phyloP scores from a whole-genome alignment of 2,888 invertebrate genomes.

The Hypselothyrea guttata region DNA sequence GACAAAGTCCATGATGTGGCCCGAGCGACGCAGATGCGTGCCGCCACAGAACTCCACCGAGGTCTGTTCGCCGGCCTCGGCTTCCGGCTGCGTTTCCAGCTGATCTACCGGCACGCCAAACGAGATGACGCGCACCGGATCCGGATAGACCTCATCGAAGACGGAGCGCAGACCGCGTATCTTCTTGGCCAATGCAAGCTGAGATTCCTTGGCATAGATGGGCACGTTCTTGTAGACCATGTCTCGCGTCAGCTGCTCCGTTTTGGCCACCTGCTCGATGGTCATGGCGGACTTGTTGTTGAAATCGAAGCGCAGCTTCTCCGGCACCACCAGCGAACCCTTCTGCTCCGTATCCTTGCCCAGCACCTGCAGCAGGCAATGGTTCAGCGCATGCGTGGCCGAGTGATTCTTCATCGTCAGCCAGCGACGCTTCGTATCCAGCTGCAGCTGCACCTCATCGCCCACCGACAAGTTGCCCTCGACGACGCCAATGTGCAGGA shows the following conservation, averaged over 20 bases:
- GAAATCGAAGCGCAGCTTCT: conserved; percentile 98
- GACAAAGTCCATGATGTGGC: conserved; percentile 97
- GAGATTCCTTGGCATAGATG: conserved; percentile 94
- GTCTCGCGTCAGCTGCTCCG: conserved; percentile 90
- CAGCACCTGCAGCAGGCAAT: conserved; percentile 93
- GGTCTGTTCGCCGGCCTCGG: conserved; percentile 89
- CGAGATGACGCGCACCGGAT: conserved; percentile 96
- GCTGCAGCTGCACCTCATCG: conserved; percentile 90
- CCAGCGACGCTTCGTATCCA: conserved; percentile 93
- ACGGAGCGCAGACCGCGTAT: conserved; percentile 97
- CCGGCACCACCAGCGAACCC: conserved; percentile 98
- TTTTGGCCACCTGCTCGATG: conserved; percentile 91
- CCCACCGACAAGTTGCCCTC: conserved; percentile 93
- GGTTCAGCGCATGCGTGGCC: conserved; percentile 98
- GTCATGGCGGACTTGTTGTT: conserved; percentile 96
- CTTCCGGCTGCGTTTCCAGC: conserved; percentile 92
- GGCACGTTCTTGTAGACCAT: conserved; percentile 89
- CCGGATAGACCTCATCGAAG: conserved; percentile 99
- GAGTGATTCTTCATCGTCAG: conserved; percentile 99
- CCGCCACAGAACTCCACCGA: conserved; percentile 99
- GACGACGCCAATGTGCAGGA: conserved; percentile 95
- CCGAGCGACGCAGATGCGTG: conserved; percentile 95
- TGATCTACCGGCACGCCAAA: conserved; percentile 96
- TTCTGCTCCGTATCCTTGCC: conserved; percentile 96
- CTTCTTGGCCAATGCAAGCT: conserved; percentile 92